phyloP scores from a whole-genome alignment of 2,888 invertebrate species.

The Drosophila neutralis region DNA sequence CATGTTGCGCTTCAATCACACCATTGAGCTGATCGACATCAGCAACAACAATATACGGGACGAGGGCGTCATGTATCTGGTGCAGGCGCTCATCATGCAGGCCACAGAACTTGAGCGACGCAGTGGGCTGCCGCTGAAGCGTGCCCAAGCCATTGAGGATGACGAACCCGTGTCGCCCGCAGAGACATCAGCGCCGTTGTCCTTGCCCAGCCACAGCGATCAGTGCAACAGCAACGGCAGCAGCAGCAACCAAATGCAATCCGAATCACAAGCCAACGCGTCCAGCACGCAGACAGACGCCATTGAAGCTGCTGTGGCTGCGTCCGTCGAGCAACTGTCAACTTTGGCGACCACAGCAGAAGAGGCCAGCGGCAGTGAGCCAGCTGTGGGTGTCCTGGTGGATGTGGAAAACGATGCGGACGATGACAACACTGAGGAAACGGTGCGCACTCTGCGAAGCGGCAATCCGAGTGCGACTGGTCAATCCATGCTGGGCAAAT shows the following conservation, averaged over 20 bases:
- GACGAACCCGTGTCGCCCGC: slow-evolving; percentile 72
- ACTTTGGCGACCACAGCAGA: background rate
- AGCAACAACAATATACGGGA: slow-evolving; percentile 89
- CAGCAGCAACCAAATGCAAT: slow-evolving; percentile 4
- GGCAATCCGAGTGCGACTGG: slow-evolving; percentile 62
- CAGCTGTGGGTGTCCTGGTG: slow-evolving; percentile 44
- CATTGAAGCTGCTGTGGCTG: slow-evolving; percentile 1
- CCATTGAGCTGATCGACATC: slow-evolving; percentile 92
- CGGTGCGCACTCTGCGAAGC: slow-evolving; percentile 74
- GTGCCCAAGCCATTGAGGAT: slow-evolving; percentile 76
- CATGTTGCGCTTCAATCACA: slow-evolving; percentile 90
- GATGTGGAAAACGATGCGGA: slow-evolving; percentile 81
- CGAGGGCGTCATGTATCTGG: slow-evolving; percentile 89
- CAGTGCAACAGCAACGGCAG: background rate
- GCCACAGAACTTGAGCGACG: slow-evolving; percentile 84
- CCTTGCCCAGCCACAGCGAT: slow-evolving; percentile 1
- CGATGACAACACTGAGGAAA: slow-evolving; percentile 82
- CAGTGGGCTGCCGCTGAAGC: slow-evolving; percentile 67
- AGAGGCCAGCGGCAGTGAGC: slow-evolving; percentile 20
- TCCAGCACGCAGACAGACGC: background rate
- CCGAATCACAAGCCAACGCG: slow-evolving; percentile 3
- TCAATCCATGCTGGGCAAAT: slow-evolving; percentile 83
- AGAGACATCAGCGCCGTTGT: slow-evolving; percentile 35
- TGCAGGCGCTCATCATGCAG: slow-evolving; percentile 90
- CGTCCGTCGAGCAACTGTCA: slow-evolving; percentile 11